These are phyloP conservation scores for Parelbella ahira DNA, from an alignment of 2,888 invertebrate genomes.

Conservation along the genomic window DNA sequence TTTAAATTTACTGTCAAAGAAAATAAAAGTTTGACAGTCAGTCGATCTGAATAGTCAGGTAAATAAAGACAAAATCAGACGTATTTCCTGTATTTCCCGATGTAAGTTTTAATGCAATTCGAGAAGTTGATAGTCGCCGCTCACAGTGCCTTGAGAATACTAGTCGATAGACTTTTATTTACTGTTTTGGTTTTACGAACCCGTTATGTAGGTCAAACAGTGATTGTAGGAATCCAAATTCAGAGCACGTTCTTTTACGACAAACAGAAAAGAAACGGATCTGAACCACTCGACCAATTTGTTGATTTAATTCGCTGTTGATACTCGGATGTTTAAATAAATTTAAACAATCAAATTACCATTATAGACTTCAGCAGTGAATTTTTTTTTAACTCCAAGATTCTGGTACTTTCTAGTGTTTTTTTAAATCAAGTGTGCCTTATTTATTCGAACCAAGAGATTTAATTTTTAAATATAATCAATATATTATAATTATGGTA, in stretches of 20 bases:
- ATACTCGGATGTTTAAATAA: slow-evolving; percentile 11
- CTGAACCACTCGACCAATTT: slow-evolving; percentile 20
- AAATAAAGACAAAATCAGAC: too few relatives aligned
- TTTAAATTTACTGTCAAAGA: too few relatives aligned
- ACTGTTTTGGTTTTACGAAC: slow-evolving; percentile 21
- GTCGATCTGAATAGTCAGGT: too few relatives aligned
- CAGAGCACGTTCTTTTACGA: slow-evolving; percentile 21
- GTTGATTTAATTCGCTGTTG: slow-evolving; percentile 20
- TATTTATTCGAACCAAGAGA: too few relatives aligned
- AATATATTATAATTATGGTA: too few relatives aligned
- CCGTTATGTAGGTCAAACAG: slow-evolving; percentile 23
- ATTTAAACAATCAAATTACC: slow-evolving; percentile 16
- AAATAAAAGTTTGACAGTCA: too few relatives aligned
- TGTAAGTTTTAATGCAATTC: slow-evolving; percentile 20
- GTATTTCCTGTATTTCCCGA: slow-evolving; percentile 5
- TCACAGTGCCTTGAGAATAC: slow-evolving; percentile 6
- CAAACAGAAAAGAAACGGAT: slow-evolving; percentile 18
- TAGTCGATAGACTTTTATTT: slow-evolving; percentile 19
- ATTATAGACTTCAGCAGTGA: too few relatives aligned
- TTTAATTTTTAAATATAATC: too few relatives aligned
- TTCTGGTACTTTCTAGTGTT: too few relatives aligned
- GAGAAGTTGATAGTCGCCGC: slow-evolving; percentile 18
- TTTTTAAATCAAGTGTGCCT: too few relatives aligned
- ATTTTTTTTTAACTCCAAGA: too few relatives aligned
- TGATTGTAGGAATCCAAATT: slow-evolving; percentile 21